Base-by-base conservation (phyloP, 2,888 invertebrate species). In the Habrosyne pyritoides region DNA sequence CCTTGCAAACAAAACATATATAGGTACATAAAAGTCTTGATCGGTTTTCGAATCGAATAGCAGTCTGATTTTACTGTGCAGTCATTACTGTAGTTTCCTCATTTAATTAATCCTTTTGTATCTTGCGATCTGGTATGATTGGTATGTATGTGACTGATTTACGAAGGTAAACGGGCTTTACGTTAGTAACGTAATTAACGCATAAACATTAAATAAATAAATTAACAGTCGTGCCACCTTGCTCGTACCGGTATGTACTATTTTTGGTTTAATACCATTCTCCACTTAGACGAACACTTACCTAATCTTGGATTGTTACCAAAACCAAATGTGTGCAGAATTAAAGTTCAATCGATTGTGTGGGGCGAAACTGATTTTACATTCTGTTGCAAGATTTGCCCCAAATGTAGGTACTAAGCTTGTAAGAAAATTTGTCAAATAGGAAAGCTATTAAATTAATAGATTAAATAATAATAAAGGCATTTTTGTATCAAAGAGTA, bases 111-210 rank as follows among this genome's bases (percentile, higher is more conserved):
- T n/a, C 0, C 12, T 47, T 14, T 10, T 28, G 18, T 26, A 28
- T 26, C 22, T 48, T 22, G 4, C 18, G 46, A 24, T 24, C 1
- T 47, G 47, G 24, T 62, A 52, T 56, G 56, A 50, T 33, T 48
- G 56, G 50, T 57, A 63, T 64, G 55, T 50, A 54, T 54, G n/a
- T n/a, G n/a, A n/a, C 54, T 58, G 33, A 48, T 52, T 52, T 59
- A 59, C 59, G 69, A 71, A 70, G 69, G 69, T 55, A 59, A 70
- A 70, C 69, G 48, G 57, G 69, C 21, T 30, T 21, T 51, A 57
- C 49, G 52, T 49, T 56, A 57, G 53, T 59, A 63, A 66, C 56
- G 57, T 60, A 60, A 24, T 12, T 36, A 53, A 59, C 61, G 64
- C 53, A 68, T 36, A 53, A 61, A 51, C 57, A 64, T 18, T 8